These are phyloP conservation scores for Drosophila parabipectinata DNA, from an alignment of 1,140 invertebrate species.

Conservation along the genomic window DNA sequence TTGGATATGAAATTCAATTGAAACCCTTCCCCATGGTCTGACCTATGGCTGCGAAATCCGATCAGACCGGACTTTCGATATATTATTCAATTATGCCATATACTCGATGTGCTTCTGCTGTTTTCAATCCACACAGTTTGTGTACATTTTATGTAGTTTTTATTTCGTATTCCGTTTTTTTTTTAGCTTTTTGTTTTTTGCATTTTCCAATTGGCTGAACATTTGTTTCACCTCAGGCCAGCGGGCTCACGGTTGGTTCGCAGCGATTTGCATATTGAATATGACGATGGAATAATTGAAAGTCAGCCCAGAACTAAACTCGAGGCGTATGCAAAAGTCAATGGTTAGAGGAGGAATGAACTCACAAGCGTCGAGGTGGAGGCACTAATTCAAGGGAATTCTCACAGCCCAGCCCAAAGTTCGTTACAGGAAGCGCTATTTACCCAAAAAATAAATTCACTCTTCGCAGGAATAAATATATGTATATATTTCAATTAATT, in stretches of 20 bases:
- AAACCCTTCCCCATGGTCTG: background rate
- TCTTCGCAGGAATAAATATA: conserved; percentile 8
- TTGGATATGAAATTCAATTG: conserved; percentile 40
- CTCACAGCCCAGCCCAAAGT: conserved; percentile 11
- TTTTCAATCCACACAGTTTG: conserved; percentile 16
- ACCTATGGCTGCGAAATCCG: conserved; percentile 33
- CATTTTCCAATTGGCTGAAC: conserved; percentile 71
- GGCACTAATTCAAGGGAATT: conserved; percentile 35
- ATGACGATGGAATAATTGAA: conserved; percentile 75
- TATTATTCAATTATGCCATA: conserved; percentile 71
- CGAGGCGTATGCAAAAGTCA: conserved; percentile 47
- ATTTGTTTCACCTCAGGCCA: conserved; percentile 55
- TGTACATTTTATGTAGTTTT: conserved; percentile 28
- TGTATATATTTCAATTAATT: conserved; percentile 21
- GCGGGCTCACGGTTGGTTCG: conserved; percentile 41
- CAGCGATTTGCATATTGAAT: conserved; percentile 70
- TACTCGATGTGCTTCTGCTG: conserved; percentile 16
- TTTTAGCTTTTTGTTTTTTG: conserved; percentile 38
- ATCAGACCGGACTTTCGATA: conserved; percentile 44
- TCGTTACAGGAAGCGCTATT: conserved; percentile 5
- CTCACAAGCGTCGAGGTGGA: conserved; percentile 21
- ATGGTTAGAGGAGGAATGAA: conserved; percentile 29
- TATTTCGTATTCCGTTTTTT: conserved; percentile 14
- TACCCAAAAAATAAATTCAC: background rate
- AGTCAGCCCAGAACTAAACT: conserved; percentile 45